Evolutionary conservation across 2,797 vertebrate species (phyloP), one percentile per base, ranked within the genome.

Genomic region (Sebastes minor): DNA sequence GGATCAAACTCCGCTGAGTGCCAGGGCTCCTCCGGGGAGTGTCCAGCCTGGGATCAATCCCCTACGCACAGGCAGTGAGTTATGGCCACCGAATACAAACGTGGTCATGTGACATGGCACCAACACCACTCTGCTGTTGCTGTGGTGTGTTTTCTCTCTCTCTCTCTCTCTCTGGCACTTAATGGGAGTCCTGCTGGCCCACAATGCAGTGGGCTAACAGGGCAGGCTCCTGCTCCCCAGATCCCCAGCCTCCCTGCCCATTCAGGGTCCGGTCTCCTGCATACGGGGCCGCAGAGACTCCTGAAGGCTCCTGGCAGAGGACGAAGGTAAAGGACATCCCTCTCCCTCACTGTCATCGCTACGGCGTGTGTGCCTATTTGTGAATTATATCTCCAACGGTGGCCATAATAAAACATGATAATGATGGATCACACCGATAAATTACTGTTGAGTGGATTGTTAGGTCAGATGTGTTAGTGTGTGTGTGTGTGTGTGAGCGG

Each of bases 71-170:
- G 95, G 96, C 97, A 95, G 94, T 98, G 97, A 98, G 92, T 99
- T 98, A 99, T 99, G 96, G 94, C 95, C 69, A 85, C 92, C 85
- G 96, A 97, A 98, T 97, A 98, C 97, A 98, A 98, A 98, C 96
- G 95, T 93, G 93, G 88, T 94, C 97, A 98, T 85, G 92, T 98
- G 97, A 96, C 92, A 92, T 71, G 92, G 82, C 95, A 95, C 94
- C 88, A 87, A 88, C 81, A 67, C 70, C 2, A 90, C 94, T 95
- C 83, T 77, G 94, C 94, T 94, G 95, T 93, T 89, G 92, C 94
- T 88, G 68, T 82, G 85, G 53, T 61, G 62, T 80, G 62, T 64
- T 85, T 75, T 68, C 71, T 81, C 77, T 74, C 78, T 83, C 35
- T 64, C 0, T 35, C 55, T 80, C 61, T 60, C 78, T 85, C 72